Conservation (phyloP, 1,140 invertebrate species). For the Battus philenor region DNA sequence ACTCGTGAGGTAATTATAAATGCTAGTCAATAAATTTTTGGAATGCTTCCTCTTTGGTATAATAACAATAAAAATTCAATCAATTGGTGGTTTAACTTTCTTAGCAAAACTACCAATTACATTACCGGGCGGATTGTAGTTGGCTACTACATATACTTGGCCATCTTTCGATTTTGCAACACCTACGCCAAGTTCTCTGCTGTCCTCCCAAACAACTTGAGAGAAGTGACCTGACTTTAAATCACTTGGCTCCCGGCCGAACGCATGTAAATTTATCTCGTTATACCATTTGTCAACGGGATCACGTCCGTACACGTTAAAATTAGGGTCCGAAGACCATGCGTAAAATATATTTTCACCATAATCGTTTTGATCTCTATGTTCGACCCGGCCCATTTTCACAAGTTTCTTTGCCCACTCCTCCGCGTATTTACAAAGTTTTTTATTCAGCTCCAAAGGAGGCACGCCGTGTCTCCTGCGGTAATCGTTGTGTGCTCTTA, state of each 20-base stretch:
- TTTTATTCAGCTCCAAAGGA: constrained; percentile 81
- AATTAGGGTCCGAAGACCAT: constrained; percentile 84
- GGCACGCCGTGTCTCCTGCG: constrained; percentile 82
- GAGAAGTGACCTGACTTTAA: constrained; percentile 84
- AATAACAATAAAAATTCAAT: constrained; percentile 25
- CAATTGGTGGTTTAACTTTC: constrained; percentile 81
- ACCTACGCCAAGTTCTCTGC: constrained; percentile 86
- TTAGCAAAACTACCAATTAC: constrained; percentile 85
- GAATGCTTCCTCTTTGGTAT: constrained; percentile 48
- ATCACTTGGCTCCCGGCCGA: constrained; percentile 81
- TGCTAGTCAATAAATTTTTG: constrained; percentile 24
- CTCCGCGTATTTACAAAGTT: constrained; percentile 85
- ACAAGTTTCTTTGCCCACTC: constrained; percentile 88
- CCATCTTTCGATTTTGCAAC: constrained; percentile 82
- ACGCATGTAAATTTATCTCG: constrained; percentile 78
- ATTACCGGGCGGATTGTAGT: constrained; percentile 92
- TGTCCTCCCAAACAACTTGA: constrained; percentile 89
- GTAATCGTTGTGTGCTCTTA: constrained; percentile 87
- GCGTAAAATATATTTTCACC: constrained; percentile 89
- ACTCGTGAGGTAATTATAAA: constrained; percentile 6
- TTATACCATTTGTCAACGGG: constrained; percentile 86
- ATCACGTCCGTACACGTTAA: constrained; percentile 80
- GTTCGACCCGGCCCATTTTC: constrained; percentile 81
- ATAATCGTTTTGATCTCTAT: constrained; percentile 85
- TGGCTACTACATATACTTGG: constrained; percentile 87